These are phyloP conservation scores for Tenebrio molitor DNA, from an alignment of 1,140 invertebrate species.

Conservation along the genomic window DNA sequence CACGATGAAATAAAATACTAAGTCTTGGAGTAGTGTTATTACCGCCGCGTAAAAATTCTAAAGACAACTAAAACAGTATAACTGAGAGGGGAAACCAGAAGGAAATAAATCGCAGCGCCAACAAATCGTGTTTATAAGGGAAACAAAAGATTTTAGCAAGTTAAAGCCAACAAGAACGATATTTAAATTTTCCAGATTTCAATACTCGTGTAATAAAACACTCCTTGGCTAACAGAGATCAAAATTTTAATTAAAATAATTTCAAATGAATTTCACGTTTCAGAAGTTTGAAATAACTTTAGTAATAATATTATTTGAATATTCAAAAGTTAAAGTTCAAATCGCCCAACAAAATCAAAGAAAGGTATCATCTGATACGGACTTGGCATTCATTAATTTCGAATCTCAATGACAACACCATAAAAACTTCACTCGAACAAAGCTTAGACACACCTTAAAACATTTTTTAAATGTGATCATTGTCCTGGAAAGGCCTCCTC, in stretches of 20 bases:
- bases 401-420: background rate
- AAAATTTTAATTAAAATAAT: conserved; percentile 48
- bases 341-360: conserved; percentile 31
- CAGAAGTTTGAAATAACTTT: conserved; percentile 43
- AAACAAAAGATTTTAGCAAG: background rate
- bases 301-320: conserved; percentile 41
- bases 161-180: background rate
- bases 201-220: conserved; percentile 37
- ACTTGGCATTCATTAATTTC: background rate
- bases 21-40: no score
- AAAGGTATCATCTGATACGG: conserved; percentile 3
- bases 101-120: no score
- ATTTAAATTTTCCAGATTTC: conserved; percentile 33
- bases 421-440: background rate
- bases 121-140: conserved; percentile 12
- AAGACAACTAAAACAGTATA: no score
- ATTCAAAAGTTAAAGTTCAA: conserved; percentile 43
- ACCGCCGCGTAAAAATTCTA: no score
- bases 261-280: conserved; percentile 43
- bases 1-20: no score
- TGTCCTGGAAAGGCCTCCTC: background rate
- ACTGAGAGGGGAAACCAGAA: no score
- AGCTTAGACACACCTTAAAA: background rate
- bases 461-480: conserved; percentile 4
- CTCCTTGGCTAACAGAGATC: conserved; percentile 24